phyloP scores from a whole-genome alignment of 2,113 vertebrate genomes.

The Gambusia affinis region DNA sequence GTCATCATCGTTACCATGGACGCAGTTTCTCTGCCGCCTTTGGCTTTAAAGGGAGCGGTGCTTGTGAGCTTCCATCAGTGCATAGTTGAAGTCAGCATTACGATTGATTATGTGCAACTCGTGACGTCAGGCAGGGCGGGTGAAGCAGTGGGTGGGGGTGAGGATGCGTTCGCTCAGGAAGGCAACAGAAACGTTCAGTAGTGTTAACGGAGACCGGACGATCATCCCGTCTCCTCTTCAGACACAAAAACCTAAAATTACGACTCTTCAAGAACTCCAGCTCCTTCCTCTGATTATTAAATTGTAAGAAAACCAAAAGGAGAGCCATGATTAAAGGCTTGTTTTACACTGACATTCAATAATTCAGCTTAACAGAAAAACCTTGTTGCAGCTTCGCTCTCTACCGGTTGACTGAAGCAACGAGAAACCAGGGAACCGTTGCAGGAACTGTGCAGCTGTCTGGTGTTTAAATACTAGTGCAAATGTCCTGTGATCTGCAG shows the following conservation, averaged over 20 bases:
- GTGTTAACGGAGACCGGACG: constrained; percentile 18
- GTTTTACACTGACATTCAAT: not conserved
- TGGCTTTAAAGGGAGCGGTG: constrained; percentile 41
- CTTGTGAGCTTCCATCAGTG: constrained; percentile 46
- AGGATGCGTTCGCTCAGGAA: not conserved
- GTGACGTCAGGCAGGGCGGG: constrained; percentile 12
- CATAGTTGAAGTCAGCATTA: constrained; percentile 68
- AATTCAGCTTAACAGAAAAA: not conserved
- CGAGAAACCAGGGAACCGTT: not conserved
- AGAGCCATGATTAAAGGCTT: constrained; percentile 34
- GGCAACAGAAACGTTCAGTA: not conserved
- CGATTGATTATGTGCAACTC: constrained; percentile 51
- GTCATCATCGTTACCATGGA: not conserved
- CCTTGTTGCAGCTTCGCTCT: not conserved
- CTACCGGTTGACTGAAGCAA: not conserved
- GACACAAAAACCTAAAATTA: not conserved
- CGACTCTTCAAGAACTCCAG: not conserved
- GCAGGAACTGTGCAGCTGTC: not conserved
- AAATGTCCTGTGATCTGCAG: not conserved
- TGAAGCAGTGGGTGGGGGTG: constrained; percentile 22
- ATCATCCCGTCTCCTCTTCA: not conserved
- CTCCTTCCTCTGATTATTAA: not conserved
- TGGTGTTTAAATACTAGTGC: not conserved
- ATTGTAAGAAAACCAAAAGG: not conserved
- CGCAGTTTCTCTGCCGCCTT: constrained; percentile 15